Percentiles rank a stretch among this genome's conserved stretches.
These are phyloP conservation scores for Musca domestica DNA, from an alignment of 1,140 invertebrate species.

Conservation along the genomic window DNA sequence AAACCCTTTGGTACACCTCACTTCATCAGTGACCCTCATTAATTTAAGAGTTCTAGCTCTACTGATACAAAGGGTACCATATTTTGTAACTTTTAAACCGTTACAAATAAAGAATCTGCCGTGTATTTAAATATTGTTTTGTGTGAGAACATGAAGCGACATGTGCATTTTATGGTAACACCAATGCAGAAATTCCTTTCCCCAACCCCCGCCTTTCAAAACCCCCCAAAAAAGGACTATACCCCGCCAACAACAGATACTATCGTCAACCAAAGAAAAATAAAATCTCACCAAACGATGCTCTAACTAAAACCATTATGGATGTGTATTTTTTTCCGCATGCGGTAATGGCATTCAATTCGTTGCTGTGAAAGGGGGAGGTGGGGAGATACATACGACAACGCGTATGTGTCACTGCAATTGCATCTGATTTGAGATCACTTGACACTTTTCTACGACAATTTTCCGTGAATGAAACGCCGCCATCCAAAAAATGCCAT, in stretches of 20 bases:
- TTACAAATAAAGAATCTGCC: slow-evolving; percentile 44
- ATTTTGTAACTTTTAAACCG: too few relatives aligned
- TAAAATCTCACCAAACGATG: background rate
- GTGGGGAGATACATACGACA: background rate
- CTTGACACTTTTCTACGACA: slow-evolving; percentile 1
- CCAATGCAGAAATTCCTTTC: slow-evolving; percentile 12
- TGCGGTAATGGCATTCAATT: background rate
- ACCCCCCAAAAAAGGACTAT: background rate
- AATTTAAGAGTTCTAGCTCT: too few relatives aligned
- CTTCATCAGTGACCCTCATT: too few relatives aligned
- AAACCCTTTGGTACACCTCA: too few relatives aligned
- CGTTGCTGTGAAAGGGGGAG: background rate
- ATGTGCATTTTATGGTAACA: slow-evolving; percentile 50
- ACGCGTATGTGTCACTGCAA: background rate
- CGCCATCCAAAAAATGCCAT: too few relatives aligned
- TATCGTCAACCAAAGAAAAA: background rate
- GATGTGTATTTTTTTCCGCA: too few relatives aligned
- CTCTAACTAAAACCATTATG: too few relatives aligned
- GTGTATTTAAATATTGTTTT: slow-evolving; percentile 48
- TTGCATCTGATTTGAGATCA: slow-evolving; percentile 14
- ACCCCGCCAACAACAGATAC: background rate
- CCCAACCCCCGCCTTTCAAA: background rate
- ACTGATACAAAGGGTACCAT: too few relatives aligned
- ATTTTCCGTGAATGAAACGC: too few relatives aligned
- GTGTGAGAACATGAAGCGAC: slow-evolving; percentile 47